A percentile compares a stretch with the other conserved stretches of the same genome.
These are phyloP conservation scores for Varroa destructor DNA, from an alignment of 1,140 invertebrate genomes.

Conservation along the genomic window DNA sequence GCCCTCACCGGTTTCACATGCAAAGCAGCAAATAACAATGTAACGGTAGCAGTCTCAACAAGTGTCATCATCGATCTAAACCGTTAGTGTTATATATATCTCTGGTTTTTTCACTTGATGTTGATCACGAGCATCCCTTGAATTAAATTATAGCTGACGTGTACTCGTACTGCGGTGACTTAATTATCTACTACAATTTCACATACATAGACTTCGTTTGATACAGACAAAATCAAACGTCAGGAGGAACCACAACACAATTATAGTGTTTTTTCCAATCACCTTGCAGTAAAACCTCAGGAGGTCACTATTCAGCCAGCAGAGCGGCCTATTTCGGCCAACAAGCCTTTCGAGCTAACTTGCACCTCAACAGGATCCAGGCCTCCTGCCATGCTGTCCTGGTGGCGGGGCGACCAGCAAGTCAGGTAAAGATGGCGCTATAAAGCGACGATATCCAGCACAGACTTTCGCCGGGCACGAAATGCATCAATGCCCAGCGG, in stretches of 20 bases:
- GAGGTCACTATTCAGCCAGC: constrained; percentile 61
- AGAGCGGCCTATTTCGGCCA: constrained; percentile 65
- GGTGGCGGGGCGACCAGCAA: constrained; percentile 59
- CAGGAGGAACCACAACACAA: background rate
- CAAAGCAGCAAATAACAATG: constrained; percentile 65
- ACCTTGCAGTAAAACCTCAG: constrained; percentile 59
- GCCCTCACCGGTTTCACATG: constrained; percentile 64
- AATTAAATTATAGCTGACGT: constrained; percentile 10
- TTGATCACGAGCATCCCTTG: background rate
- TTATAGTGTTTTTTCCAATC: background rate
- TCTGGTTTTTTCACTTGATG: too few relatives aligned
- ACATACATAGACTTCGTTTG: too few relatives aligned
- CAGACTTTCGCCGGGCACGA: too few relatives aligned
- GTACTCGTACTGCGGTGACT: constrained; percentile 10
- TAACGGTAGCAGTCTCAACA: constrained; percentile 54
- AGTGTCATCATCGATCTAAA: constrained; percentile 31
- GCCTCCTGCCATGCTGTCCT: constrained; percentile 70
- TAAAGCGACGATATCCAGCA: too few relatives aligned
- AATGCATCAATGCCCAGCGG: too few relatives aligned
- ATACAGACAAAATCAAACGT: background rate
- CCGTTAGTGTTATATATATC: constrained; percentile 25
- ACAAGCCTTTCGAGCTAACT: constrained; percentile 61
- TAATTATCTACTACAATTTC: too few relatives aligned
- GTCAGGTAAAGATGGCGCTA: constrained; percentile 1
- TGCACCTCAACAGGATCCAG: constrained; percentile 74